Evolutionary conservation across 2,797 vertebrate species (phyloP), one percentile per base, ranked within the genome.

Genomic region (Microtus agrestis): DNA sequence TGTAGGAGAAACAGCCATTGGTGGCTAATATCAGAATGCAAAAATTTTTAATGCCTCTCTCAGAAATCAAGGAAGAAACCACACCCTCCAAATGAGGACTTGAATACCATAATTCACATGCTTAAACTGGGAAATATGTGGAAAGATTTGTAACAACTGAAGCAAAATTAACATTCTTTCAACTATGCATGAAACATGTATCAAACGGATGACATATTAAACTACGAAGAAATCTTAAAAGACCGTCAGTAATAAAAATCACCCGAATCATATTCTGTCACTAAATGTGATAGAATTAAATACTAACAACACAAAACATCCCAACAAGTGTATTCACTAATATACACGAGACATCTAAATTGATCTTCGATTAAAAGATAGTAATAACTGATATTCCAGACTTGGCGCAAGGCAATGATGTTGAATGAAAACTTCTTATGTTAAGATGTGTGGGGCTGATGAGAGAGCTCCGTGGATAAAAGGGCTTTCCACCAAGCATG

Each of bases 91-190:
- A 91, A 74, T 63, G 31, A 69, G 19, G 3, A 67, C 82, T 46
- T 94, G 54, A 81, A 71, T 40, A 80, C 54, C 31, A 85, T 40
- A 96, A 76, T 89, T 94, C 82, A 69, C 21, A 95, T 13, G n/a
- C 31, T 54, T 84, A 61, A 93, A 80, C 90, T 93, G 59, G 94
- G 87, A 95, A 96, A 74, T 91, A 93, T 34, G 46, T 76, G 34
- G 43, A 89, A 63, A 96, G 85, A 31, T 93, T 85, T 76, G 8
- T 82, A 90, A 97, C 8, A 95, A 95, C 94, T 40, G 63, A 69
- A 90, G 67, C 29, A 92, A 65, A 96, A 93, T 73, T 89, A 97
- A 91, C 15, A 91, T 82, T 56, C 15, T 96, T 92, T 88, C 61
- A 76, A 93, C 81, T 87, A 85, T 17, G 31, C 14, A 8, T 48